Conservation (phyloP, 2,888 invertebrate genomes). For the Phortica magna region DNA sequence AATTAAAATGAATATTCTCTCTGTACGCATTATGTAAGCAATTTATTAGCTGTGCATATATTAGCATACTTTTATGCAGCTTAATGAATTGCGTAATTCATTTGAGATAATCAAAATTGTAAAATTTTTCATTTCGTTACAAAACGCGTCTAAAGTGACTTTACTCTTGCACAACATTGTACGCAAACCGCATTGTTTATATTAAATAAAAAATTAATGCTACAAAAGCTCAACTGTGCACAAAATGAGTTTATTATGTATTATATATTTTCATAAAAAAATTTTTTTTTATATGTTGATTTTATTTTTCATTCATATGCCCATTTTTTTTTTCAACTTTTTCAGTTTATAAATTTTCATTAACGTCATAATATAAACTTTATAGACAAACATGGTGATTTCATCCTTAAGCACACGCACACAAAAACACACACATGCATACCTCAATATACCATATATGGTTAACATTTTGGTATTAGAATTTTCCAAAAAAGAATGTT, state of each 20-base stretch:
- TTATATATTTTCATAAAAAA: constrained; percentile 2
- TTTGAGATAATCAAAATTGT: too few relatives aligned
- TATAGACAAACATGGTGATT: not conserved
- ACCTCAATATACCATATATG: not conserved
- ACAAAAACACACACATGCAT: not conserved
- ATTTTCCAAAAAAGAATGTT: constrained; percentile 4
- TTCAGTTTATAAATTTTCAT: constrained; percentile 1
- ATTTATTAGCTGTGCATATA: too few relatives aligned
- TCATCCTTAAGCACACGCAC: not conserved
- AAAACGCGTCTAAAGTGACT: too few relatives aligned
- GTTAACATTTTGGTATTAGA: not conserved
- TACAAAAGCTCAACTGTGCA: not conserved
- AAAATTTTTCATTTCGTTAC: too few relatives aligned
- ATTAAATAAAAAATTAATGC: not conserved
- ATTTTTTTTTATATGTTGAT: not conserved
- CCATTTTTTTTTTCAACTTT: not conserved
- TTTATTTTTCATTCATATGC: not conserved
- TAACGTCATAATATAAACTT: constrained; percentile 16
- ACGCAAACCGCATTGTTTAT: not conserved
- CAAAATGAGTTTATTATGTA: constrained; percentile 12
- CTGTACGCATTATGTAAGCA: too few relatives aligned
- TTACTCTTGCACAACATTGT: too few relatives aligned
- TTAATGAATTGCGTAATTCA: too few relatives aligned
- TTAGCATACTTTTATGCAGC: too few relatives aligned
- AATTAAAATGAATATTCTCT: too few relatives aligned